Evolutionary conservation across 2,888 invertebrate genomes (phyloP).

Genomic region (Cryptocheilus praepositus): DNA sequence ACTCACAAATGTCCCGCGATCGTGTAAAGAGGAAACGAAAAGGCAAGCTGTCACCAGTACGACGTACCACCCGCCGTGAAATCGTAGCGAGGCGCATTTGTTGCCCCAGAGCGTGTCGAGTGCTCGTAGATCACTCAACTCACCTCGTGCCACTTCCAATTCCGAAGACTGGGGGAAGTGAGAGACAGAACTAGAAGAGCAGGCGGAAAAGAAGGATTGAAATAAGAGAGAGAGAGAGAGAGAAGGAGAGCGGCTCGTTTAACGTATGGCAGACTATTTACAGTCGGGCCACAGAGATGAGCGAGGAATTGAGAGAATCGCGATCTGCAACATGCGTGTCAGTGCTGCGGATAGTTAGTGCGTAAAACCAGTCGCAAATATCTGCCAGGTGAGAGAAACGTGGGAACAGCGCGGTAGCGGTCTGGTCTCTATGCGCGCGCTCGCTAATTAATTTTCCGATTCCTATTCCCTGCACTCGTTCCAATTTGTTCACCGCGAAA

Average conservation of each 20-base stretch:
- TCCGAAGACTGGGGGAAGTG: slow-evolving; percentile 32
- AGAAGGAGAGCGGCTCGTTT: slow-evolving; percentile 14
- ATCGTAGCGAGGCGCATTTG: slow-evolving; percentile 52
- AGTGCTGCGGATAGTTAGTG: slow-evolving; percentile 29
- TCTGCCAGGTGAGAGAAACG: slow-evolving; percentile 30
- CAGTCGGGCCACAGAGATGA: too few species aligned
- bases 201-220: not conserved
- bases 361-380: slow-evolving; percentile 47
- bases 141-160: slow-evolving; percentile 50
- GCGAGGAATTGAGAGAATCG: slow-evolving; percentile 26
- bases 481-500: slow-evolving; percentile 17
- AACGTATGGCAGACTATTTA: slow-evolving; percentile 30
- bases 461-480: slow-evolving; percentile 19
- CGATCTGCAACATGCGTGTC: slow-evolving; percentile 35
- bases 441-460: slow-evolving; percentile 47
- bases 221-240: not conserved
- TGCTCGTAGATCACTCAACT: slow-evolving; percentile 62
- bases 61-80: slow-evolving; percentile 47
- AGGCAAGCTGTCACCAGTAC: slow-evolving; percentile 47
- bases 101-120: slow-evolving; percentile 56
- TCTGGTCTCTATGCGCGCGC: slow-evolving; percentile 5
- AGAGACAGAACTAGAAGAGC: not conserved
- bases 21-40: slow-evolving; percentile 46
- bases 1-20: slow-evolving; percentile 28
- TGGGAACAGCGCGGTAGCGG: slow-evolving; percentile 22